Base-by-base conservation (phyloP, 2,797 vertebrate species). In the Vespertilio murinus region DNA sequence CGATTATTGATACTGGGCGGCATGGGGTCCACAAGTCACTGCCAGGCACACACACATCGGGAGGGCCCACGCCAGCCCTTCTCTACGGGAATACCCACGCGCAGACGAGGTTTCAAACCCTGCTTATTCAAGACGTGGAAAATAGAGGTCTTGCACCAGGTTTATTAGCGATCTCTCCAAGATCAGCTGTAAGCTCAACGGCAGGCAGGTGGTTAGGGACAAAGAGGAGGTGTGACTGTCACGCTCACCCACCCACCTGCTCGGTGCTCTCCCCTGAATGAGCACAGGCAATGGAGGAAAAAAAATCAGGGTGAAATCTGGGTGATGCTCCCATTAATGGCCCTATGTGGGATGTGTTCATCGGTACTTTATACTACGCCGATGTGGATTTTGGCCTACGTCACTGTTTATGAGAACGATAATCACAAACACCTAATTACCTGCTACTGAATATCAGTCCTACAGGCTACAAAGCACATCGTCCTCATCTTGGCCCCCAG, bases 71-170 rank as follows among this genome's bases (percentile, higher is more conserved):
- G 14, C 52, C 81, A 65, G 3, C 64, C 10, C 79, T 33, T 13
- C 56, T 65, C 65, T 1, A 8, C 49, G 3, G 40, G 17, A 25
- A 20, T 8, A 59, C 33, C 42, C 52, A 8, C 20, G 6, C 10
- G 71, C 75, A 22, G 56, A 28, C 28, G 81, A 61, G 18, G 35
- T 65, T 83, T 77, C 71, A 78, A 65, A 71, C 56, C 64, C 33
- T 65, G 18, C 49, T 75, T 85, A 45, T 88, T 70, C n/a, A 69
- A 83, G 67, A 78, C 49, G 22, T 52, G 16, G 85, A 78, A 93
- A 64, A 28, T 4, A 56, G 75, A 49, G 40, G 47, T 30, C 85
- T 79, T 30, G 56, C 2, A 9, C 65, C 70, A 80, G 65, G 25
- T 78, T 92, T 69, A 69, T 3, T 0, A 3, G 70, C 0, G 30